Evolutionary conservation across 1,140 invertebrate genomes (phyloP).

Genomic region (Myzus persicae): DNA sequence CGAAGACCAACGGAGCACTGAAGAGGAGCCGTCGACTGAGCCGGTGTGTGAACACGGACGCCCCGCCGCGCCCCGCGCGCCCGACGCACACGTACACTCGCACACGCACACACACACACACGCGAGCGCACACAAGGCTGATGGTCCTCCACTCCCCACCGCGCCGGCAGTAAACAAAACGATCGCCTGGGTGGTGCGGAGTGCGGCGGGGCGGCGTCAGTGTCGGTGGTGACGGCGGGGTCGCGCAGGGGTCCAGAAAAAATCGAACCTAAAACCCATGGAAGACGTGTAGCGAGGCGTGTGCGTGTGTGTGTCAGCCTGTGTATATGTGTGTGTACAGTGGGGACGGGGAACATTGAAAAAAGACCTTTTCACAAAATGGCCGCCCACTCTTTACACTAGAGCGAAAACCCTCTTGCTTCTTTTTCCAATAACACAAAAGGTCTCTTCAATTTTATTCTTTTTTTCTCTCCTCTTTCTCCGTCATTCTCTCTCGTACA

Average conservation of each 20-base stretch:
- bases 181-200: background rate
- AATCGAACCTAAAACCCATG: conserved; percentile 59
- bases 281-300: conserved; percentile 52
- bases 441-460: conserved; percentile 61
- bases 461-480: conserved; percentile 34
- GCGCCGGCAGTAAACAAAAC: conserved; percentile 53
- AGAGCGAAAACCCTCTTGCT: conserved; percentile 59
- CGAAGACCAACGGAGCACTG: conserved; percentile 56
- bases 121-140: conserved; percentile 28
- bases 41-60: conserved; percentile 56
- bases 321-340: conserved; percentile 25
- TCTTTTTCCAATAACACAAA: conserved; percentile 62
- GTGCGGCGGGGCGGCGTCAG: background rate
- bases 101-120: background rate
- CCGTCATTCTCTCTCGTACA: background rate
- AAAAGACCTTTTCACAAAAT: conserved; percentile 61
- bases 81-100: background rate
- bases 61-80: conserved; percentile 52
- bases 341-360: conserved; percentile 59
- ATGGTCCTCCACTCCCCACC: conserved; percentile 38
- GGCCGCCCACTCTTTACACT: conserved; percentile 60
- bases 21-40: conserved; percentile 57
- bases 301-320: background rate
- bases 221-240: conserved; percentile 12
- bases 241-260: conserved; percentile 57